Conservation (phyloP, 2,113 vertebrate species). For the Phalacrocorax brasilianus region DNA sequence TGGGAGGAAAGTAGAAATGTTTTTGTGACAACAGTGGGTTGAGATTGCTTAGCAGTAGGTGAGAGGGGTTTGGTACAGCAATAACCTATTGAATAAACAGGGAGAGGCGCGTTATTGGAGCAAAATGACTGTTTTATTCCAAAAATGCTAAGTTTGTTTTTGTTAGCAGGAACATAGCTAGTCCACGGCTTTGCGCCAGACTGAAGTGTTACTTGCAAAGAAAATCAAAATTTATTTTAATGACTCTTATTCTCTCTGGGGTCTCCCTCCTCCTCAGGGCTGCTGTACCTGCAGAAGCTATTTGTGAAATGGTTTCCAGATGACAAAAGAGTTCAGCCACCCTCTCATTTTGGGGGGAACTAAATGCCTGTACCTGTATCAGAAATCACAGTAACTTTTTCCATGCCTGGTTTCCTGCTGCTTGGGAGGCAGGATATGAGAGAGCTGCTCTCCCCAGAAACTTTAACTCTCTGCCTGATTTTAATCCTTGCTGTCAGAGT, state of each 20-base stretch:
- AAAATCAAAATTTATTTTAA: neutral
- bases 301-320: constrained; percentile 53
- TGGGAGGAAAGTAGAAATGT: neutral
- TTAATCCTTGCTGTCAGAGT: neutral
- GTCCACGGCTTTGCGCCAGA: neutral
- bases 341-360: no score
- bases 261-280: neutral
- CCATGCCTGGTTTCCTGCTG: neutral
- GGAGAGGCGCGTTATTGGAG: neutral
- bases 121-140: neutral
- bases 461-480: neutral
- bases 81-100: neutral
- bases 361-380: neutral
- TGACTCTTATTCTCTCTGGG: neutral
- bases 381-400: neutral
- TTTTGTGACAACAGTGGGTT: neutral
- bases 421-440: neutral
- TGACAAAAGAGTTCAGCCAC: neutral
- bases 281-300: constrained; percentile 30
- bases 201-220: neutral
- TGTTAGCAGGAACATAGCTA: neutral
- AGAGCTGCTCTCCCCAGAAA: neutral
- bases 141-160: neutral
- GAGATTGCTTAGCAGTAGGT: neutral
- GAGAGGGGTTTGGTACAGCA: neutral